These are phyloP conservation scores for Eulemur rufifrons DNA, from an alignment of 2,113 vertebrate genomes.

Conservation along the genomic window DNA sequence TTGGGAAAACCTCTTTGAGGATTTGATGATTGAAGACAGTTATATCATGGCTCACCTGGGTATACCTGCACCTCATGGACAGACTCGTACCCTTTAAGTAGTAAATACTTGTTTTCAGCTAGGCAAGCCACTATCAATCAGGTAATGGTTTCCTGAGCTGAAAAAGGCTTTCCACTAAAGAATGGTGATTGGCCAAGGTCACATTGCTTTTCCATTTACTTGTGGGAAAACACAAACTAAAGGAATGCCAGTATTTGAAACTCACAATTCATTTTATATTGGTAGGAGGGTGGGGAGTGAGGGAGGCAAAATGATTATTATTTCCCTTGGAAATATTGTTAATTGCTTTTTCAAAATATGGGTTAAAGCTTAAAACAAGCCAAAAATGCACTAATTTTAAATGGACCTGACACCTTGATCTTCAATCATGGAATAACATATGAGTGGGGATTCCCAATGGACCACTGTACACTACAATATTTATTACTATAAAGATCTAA, in stretches of 20 bases:
- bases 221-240: neutral
- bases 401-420: slow-evolving; percentile 83
- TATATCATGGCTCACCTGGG: slow-evolving; percentile 45
- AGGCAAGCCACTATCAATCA: slow-evolving; percentile 71
- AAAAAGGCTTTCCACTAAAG: slow-evolving; percentile 45
- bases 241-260: neutral
- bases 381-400: slow-evolving; percentile 84
- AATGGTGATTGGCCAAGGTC: neutral
- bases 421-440: slow-evolving; percentile 78
- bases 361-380: slow-evolving; percentile 78
- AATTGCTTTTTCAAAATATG: slow-evolving; percentile 71
- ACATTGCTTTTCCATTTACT: slow-evolving; percentile 40
- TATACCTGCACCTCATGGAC: slow-evolving; percentile 45
- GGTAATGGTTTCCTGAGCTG: slow-evolving; percentile 58
- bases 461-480: slow-evolving; percentile 82
- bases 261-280: neutral
- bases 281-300: neutral
- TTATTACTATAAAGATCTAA: slow-evolving; percentile 84
- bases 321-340: slow-evolving; percentile 68
- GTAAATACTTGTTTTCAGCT: slow-evolving; percentile 44
- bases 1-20: neutral
- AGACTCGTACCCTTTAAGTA: slow-evolving; percentile 43
- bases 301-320: slow-evolving; percentile 47
- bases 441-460: slow-evolving; percentile 81
- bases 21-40: neutral